Evolutionary conservation across 2,888 invertebrate species (phyloP).

Genomic region (Athalia circularis): DNA sequence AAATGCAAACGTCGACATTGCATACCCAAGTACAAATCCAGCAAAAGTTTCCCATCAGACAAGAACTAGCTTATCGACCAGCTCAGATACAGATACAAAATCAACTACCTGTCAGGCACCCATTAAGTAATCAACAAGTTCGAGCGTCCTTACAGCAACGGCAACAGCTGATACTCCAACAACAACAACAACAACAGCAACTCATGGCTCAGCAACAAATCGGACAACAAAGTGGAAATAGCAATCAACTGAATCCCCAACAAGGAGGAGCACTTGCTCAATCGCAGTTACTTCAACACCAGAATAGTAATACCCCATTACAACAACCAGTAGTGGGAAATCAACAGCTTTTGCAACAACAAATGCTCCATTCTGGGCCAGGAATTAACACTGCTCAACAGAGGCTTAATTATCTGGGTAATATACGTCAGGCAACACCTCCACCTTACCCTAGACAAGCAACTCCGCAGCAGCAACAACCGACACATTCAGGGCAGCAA

Average conservation of each 20-base stretch:
- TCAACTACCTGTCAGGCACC: conserved; percentile 64
- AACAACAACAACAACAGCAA: conserved; percentile 65
- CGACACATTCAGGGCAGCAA: conserved; percentile 61
- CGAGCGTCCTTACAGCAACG: conserved; percentile 63
- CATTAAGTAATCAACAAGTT: conserved; percentile 70
- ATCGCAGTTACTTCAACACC: conserved; percentile 57
- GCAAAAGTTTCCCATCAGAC: conserved; percentile 65
- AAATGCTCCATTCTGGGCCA: conserved; percentile 48
- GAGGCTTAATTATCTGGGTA: conserved; percentile 65
- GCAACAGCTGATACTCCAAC: conserved; percentile 61
- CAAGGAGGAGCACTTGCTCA: conserved; percentile 52
- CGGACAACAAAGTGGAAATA: conserved; percentile 47
- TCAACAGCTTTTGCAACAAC: conserved; percentile 53
- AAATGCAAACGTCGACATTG: conserved; percentile 53
- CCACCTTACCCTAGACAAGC: conserved; percentile 59
- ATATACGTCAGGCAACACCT: conserved; percentile 64
- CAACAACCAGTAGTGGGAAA: conserved; percentile 55
- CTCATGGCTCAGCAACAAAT: conserved; percentile 63
- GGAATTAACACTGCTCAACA: conserved; percentile 68
- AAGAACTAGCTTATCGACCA: conserved; percentile 67
- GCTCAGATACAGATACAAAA: conserved; percentile 59
- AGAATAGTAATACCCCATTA: conserved; percentile 52
- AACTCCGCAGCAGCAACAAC: conserved; percentile 72
- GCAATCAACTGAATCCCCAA: conserved; percentile 53
- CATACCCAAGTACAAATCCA: conserved; percentile 55